phyloP scores from a whole-genome alignment of 2,888 invertebrate species.

The Poecilobothrus nobilitatus region DNA sequence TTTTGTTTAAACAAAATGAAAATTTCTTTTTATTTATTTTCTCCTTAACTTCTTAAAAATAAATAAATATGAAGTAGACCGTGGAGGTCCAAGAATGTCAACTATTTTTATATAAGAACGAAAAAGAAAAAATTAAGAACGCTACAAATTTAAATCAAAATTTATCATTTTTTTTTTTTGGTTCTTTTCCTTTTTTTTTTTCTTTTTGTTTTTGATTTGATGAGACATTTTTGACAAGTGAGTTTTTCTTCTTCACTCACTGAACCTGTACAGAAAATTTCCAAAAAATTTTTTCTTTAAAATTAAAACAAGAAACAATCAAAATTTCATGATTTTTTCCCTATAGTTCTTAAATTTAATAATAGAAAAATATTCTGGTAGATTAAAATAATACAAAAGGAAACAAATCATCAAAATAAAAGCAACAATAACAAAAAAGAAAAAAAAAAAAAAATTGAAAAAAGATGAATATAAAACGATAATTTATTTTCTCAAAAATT shows the following conservation, averaged over 20 bases:
- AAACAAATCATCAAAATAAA: background rate
- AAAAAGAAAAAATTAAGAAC: background rate
- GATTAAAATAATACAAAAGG: background rate
- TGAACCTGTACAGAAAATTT: too few relatives aligned
- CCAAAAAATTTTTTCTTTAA: too few relatives aligned
- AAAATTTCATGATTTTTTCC: too few relatives aligned
- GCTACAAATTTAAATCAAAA: too few relatives aligned
- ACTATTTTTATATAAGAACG: background rate
- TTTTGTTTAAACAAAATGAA: too few relatives aligned
- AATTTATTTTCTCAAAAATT: background rate
- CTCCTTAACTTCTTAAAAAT: background rate
- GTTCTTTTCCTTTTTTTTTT: background rate
- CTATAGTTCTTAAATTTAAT: background rate
- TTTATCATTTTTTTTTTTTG: too few relatives aligned
- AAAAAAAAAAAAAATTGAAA: background rate
- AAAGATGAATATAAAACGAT: background rate
- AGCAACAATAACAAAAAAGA: background rate
- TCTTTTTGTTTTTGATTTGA: background rate
- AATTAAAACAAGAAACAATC: too few relatives aligned
- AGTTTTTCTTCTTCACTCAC: background rate
- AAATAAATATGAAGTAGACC: background rate
- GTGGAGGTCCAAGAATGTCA: slow-evolving; percentile 1
- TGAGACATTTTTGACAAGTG: background rate
- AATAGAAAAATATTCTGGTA: background rate
- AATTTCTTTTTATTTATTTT: too few relatives aligned